Base-by-base conservation (phyloP, 2,888 invertebrate genomes). In the Thecocarcelia acutangulata region DNA sequence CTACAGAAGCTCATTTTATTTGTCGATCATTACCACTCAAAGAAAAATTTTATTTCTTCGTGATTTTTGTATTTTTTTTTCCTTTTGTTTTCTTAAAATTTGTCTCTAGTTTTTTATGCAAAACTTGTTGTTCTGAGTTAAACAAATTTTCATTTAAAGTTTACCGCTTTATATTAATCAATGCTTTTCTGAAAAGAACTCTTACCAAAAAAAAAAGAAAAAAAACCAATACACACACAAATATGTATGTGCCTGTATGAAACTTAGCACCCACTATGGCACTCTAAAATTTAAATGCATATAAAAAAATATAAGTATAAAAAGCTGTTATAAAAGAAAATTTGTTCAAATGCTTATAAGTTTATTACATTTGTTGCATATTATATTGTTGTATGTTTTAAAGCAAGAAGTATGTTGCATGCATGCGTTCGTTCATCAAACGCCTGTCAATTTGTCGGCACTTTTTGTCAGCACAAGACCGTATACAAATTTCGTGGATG, bases 381-480 rank as follows among this genome's bases (percentile, higher is more conserved):
- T 58, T 52, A 82, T 78, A 70, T 58, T 52, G 54, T 28, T 21
- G 46, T 17, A 11, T 33, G 37, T 37, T 13, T 40, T 42, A 48
- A 15, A 17, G n/a, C 6, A 42, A 40, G 24, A 50, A 64, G 50
- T 44, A 70, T 78, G 66, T 82, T 78, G 82, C 82, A 82, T 78
- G 82, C 78, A 74, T 82, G 82, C 78, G 72, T 82, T 82, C 82
- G 82, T 82, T 61, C 82, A 82, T 82, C 82, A 82, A 82, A 82
- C 78, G 82, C 64, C 82, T 82, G 82, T 82, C 82, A 82, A 82
- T 82, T 82, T 82, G 82, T 82, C 82, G 82, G 82, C 82, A 78
- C 82, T 82, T 74, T 81, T 70, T 77, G 73, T 73, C 64, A 56
- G 68, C 44, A 52, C 40, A 11, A 59, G 48, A 63, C 56, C n/a